Percentiles rank a stretch among this genome's conserved stretches.
Evolutionary conservation across 23 tunicate species (phyloP).

Genomic region (Oikopleura dioica): DNA sequence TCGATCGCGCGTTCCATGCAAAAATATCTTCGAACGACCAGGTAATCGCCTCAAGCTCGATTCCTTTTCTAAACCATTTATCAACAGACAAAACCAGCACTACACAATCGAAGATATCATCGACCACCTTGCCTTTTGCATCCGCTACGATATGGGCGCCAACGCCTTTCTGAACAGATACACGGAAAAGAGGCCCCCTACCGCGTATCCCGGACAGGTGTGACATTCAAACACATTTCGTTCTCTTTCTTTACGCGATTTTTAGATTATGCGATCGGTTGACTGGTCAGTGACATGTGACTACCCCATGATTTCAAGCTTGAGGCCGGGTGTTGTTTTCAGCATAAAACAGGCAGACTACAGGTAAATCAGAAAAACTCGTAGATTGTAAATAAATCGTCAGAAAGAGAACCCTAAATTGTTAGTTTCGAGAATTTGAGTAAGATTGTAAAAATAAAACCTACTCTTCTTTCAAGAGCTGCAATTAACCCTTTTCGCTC

Average conservation of each 20-base stretch:
- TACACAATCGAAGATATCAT: constrained; percentile 61
- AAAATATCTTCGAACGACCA: constrained; percentile 75
- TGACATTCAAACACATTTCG: too few relatives aligned
- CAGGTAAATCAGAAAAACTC: background rate
- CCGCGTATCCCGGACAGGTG: background rate
- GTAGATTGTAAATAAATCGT: too few relatives aligned
- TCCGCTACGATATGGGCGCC: constrained; percentile 75
- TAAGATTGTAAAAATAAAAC: too few relatives aligned
- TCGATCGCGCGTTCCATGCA: constrained; percentile 78
- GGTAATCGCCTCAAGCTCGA: background rate
- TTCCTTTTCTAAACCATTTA: background rate
- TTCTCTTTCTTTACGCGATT: too few relatives aligned
- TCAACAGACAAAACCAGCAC: constrained; percentile 58
- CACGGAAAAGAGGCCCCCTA: background rate
- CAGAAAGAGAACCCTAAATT: too few relatives aligned
- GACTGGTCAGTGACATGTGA: constrained; percentile 64
- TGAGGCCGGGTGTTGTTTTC: constrained; percentile 45
- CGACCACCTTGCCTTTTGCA: constrained; percentile 60
- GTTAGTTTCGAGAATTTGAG: too few relatives aligned
- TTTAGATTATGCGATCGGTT: background rate
- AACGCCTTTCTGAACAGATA: constrained; percentile 69
- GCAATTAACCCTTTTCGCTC: background rate
- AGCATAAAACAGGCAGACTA: constrained; percentile 43
- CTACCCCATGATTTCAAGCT: constrained; percentile 22
- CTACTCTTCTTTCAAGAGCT: background rate